A percentile compares a stretch with the other conserved stretches of the same genome.
Conservation (phyloP, 2,888 invertebrate species). For the Anoncus sp. region DNA sequence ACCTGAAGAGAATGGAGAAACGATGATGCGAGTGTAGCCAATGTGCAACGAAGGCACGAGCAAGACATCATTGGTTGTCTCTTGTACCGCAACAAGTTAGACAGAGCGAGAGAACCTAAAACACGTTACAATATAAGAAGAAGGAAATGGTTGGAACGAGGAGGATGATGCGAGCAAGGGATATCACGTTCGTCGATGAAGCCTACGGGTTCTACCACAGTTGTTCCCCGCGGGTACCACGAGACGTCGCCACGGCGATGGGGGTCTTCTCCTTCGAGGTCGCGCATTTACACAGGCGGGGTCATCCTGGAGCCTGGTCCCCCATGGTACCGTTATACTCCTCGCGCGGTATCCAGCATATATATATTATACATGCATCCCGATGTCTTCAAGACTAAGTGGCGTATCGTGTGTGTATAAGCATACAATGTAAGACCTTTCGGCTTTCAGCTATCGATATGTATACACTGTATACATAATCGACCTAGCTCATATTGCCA, state of each 20-base stretch:
- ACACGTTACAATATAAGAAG: constrained; percentile 13
- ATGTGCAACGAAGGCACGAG: constrained; percentile 15
- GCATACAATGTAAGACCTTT: constrained; percentile 4
- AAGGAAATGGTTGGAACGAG: constrained; percentile 28
- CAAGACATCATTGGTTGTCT: constrained; percentile 33
- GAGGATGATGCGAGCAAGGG: constrained; percentile 33
- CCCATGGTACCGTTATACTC: constrained; percentile 78
- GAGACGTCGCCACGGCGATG: constrained; percentile 45
- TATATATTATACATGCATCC: constrained; percentile 42
- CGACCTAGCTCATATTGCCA: constrained; percentile 4
- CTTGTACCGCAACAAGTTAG: constrained; percentile 12
- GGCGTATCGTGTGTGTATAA: constrained; percentile 16
- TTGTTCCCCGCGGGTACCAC: constrained; percentile 46
- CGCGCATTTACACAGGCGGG: constrained; percentile 81
- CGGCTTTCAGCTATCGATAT: constrained; percentile 5
- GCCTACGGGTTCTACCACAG: constrained; percentile 65
- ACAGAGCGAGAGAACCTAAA: constrained; percentile 27
- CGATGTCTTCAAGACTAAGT: constrained; percentile 10
- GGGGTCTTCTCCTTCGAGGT: constrained; percentile 75
- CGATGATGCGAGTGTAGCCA: constrained; percentile 13
- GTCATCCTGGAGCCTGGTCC: constrained; percentile 76
- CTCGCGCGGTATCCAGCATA: constrained; percentile 70
- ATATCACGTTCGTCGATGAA: constrained; percentile 56
- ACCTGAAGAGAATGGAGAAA: constrained; percentile 15
- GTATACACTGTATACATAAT: constrained; percentile 17